A percentile compares a stretch with the other conserved stretches of the same genome.
Evolutionary conservation across 1,140 invertebrate genomes (phyloP).

Genomic region (Neocloeon triangulifer): DNA sequence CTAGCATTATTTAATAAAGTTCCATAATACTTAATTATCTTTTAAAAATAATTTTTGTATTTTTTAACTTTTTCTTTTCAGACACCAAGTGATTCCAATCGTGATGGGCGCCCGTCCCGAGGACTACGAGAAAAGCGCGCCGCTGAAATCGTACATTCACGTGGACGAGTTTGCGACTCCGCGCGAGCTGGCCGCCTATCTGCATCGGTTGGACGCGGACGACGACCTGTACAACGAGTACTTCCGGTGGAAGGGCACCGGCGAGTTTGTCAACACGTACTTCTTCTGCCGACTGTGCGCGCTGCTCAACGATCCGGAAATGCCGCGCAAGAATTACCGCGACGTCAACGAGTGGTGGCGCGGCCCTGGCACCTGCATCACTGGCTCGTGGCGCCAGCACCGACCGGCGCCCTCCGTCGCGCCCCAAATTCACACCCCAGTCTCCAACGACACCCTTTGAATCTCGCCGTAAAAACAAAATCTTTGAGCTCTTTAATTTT

Average conservation of each 20-base stretch:
- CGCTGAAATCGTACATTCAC: constrained; percentile 75
- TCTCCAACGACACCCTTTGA: constrained; percentile 5
- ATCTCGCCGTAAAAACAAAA: too few species aligned
- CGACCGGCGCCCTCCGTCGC: too few species aligned
- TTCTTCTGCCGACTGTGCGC: constrained; percentile 91
- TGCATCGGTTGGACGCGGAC: constrained; percentile 62
- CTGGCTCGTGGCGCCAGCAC: constrained; percentile 36
- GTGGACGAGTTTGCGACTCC: constrained; percentile 82
- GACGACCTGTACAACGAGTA: constrained; percentile 80
- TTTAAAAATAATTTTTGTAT: too few species aligned
- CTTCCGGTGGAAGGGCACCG: constrained; percentile 74
- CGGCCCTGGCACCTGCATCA: constrained; percentile 42
- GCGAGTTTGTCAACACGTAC: constrained; percentile 83
- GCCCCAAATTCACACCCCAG: background rate
- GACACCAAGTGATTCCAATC: constrained; percentile 71
- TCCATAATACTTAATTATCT: too few species aligned
- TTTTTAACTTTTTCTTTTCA: constrained; percentile 22
- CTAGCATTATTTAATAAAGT: too few species aligned
- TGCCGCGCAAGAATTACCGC: constrained; percentile 39
- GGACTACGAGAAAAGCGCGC: constrained; percentile 71
- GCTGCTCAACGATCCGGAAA: constrained; percentile 47
- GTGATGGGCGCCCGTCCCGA: constrained; percentile 85
- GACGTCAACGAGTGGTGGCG: constrained; percentile 78
- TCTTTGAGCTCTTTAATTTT: too few species aligned
- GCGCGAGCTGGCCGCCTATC: constrained; percentile 60